Percentiles rank a stretch among this genome's conserved stretches.
Evolutionary conservation across 2,797 vertebrate genomes (phyloP).

Genomic region (Trachops cirrhosus): DNA sequence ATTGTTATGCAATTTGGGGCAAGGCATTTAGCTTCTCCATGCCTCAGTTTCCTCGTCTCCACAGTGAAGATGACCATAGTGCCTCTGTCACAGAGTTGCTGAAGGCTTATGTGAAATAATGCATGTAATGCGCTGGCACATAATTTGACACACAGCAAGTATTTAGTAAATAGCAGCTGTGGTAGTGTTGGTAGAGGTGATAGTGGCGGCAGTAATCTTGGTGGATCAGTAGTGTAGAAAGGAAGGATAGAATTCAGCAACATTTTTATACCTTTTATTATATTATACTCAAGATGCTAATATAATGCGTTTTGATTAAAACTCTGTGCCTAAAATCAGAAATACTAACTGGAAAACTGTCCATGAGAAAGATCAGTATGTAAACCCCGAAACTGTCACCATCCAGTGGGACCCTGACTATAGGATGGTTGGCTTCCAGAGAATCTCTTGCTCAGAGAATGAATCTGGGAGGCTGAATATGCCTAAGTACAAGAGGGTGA

Average conservation of each 20-base stretch:
- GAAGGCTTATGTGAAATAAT: neutral
- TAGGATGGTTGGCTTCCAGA: neutral
- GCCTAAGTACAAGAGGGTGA: slow-evolving; percentile 25
- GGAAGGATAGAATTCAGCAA: neutral
- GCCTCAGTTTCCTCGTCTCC: neutral
- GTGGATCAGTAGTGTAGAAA: neutral
- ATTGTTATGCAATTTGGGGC: neutral
- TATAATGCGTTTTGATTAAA: neutral
- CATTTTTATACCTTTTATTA: neutral
- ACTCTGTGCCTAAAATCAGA: slow-evolving; percentile 15
- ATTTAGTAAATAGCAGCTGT: neutral
- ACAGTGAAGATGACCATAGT: neutral
- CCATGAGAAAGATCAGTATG: neutral
- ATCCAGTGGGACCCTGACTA: neutral
- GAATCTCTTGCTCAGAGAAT: neutral
- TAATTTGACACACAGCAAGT: neutral
- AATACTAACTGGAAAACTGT: neutral
- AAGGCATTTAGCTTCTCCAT: neutral
- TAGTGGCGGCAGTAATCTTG: too few relatives aligned
- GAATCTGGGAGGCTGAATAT: neutral
- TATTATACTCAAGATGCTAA: neutral
- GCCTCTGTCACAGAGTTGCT: neutral
- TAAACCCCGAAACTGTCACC: neutral
- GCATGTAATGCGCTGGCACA: too few relatives aligned
- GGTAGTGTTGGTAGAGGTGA: neutral